Evolutionary conservation across 35 echinoderm and acorn worm genomes (phyloP).

Genomic region (Antedon bifida): DNA sequence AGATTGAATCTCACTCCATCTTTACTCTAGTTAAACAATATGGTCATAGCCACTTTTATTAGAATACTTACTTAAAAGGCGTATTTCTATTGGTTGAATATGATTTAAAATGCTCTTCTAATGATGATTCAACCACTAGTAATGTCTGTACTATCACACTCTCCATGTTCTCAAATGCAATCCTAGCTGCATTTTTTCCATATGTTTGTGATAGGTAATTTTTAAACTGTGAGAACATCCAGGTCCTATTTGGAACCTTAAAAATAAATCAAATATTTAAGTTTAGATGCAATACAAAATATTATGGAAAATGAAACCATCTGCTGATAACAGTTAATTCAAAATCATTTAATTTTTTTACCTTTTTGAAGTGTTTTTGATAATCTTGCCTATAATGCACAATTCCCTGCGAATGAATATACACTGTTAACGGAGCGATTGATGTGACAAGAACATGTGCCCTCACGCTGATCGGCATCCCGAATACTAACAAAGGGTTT

Average conservation of each 20-base stretch:
- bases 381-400: constrained; percentile 83
- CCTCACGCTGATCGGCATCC: constrained; percentile 51
- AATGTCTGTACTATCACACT: constrained; percentile 61
- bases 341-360: no score
- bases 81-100: constrained; percentile 38
- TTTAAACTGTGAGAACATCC: constrained; percentile 49
- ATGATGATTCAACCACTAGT: constrained; percentile 51
- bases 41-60: no score
- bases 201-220: constrained; percentile 34
- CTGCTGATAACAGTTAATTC: no score
- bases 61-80: constrained; percentile 38
- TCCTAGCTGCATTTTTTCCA: constrained; percentile 36
- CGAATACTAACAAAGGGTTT: constrained; percentile 65
- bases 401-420: constrained; percentile 68
- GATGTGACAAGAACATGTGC: constrained; percentile 75
- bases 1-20: no score
- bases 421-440: constrained; percentile 59
- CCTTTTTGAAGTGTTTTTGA: constrained; percentile 72
- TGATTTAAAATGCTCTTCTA: constrained; percentile 24
- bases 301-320: no score
- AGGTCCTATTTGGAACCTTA: constrained; percentile 72
- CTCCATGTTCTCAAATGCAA: constrained; percentile 48
- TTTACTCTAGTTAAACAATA: no score
- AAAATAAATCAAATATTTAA: neutral
- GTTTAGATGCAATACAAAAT: no score